Conservation (phyloP, 2,113 vertebrate genomes). For the Bombycilla garrulus region DNA sequence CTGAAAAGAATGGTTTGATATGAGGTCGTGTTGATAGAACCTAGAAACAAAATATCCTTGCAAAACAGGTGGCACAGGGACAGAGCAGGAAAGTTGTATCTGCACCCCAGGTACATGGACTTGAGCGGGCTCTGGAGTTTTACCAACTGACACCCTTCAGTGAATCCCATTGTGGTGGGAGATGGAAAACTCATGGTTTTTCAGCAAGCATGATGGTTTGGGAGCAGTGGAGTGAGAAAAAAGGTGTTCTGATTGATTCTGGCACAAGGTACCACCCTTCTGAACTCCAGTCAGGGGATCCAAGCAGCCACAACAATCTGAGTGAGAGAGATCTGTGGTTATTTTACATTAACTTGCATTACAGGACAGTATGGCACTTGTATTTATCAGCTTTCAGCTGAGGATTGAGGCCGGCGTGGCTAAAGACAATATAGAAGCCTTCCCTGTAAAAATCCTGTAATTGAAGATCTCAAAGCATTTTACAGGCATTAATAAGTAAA, state of each 20-base stretch:
- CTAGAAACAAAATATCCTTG: background rate
- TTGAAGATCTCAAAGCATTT: constrained; percentile 51
- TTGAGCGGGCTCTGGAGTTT: background rate
- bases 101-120: background rate
- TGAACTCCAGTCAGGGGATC: background rate
- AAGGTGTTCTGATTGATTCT: background rate
- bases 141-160: background rate
- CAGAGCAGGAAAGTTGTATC: background rate
- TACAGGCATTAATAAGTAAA: constrained; percentile 66
- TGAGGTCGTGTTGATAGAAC: background rate
- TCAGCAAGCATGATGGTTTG: background rate
- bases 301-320: background rate
- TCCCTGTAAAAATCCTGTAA: constrained; percentile 35
- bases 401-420: background rate
- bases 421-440: constrained; percentile 7
- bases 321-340: constrained; percentile 10
- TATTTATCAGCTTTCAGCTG: constrained; percentile 34
- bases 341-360: constrained; percentile 10
- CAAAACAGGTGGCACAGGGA: background rate
- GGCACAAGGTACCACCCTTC: background rate
- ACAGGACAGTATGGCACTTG: background rate
- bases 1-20: too few relatives aligned
- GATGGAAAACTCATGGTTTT: background rate
- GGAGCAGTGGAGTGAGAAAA: background rate
- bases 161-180: background rate